A percentile compares a stretch with the other conserved stretches of the same genome.
These are phyloP conservation scores for Lumbricus terrestris DNA, from an alignment of 2,888 invertebrate genomes.

Conservation along the genomic window DNA sequence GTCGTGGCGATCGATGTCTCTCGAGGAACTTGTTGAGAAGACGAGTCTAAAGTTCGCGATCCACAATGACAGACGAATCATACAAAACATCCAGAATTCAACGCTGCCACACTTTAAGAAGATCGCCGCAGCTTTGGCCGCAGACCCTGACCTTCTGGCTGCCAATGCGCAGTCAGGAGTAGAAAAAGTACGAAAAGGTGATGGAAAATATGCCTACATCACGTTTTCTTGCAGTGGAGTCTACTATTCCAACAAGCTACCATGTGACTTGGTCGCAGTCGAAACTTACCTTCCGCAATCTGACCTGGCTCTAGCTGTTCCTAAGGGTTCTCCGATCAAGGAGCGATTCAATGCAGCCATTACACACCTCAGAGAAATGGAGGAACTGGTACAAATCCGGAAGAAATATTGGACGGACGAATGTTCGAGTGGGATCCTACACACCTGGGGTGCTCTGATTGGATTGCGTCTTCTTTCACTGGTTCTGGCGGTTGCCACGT, in stretches of 20 bases:
- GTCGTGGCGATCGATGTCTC: background rate
- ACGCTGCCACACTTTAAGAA: too few species aligned
- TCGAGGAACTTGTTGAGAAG: background rate
- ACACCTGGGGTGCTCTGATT: background rate
- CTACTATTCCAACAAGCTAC: background rate
- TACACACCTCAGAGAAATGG: background rate
- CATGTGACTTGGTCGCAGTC: background rate
- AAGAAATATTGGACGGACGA: background rate
- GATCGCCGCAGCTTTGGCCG: background rate
- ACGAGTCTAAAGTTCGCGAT: background rate
- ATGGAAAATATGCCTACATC: background rate
- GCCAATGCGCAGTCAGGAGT: background rate
- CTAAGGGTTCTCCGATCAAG: background rate
- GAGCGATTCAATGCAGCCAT: background rate
- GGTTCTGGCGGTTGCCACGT: too few species aligned
- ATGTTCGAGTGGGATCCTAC: background rate
- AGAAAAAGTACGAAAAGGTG: background rate
- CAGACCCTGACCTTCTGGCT: too few species aligned
- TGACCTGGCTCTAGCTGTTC: background rate
- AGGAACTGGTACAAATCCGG: background rate
- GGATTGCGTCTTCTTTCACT: too few species aligned
- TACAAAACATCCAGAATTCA: too few species aligned
- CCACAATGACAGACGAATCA: background rate
- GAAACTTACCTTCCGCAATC: too few species aligned
- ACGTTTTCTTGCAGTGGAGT: background rate